phyloP scores from a whole-genome alignment of 1,140 invertebrate genomes.

The Drosophila ironensis region DNA sequence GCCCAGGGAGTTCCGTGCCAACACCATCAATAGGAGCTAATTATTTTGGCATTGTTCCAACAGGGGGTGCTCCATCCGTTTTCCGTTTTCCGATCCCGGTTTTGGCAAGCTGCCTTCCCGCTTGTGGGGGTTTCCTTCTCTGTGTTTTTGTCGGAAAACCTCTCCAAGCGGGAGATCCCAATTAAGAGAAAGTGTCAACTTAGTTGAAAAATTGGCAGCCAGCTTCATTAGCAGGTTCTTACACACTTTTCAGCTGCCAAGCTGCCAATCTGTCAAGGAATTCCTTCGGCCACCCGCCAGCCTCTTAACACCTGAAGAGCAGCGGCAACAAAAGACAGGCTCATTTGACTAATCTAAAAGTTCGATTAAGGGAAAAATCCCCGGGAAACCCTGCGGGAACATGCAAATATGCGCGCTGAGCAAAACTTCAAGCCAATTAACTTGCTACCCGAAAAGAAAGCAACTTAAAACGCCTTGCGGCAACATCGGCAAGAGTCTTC shows the following conservation, averaged over 20 bases:
- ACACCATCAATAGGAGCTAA: constrained; percentile 64
- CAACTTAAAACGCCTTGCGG: constrained; percentile 72
- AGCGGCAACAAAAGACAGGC: constrained; percentile 21
- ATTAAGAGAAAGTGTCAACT: constrained; percentile 49
- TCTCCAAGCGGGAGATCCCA: constrained; percentile 34
- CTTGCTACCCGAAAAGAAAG: constrained; percentile 63
- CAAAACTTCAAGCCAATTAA: constrained; percentile 75
- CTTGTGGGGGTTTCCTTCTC: constrained; percentile 18
- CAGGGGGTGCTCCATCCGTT: constrained; percentile 15
- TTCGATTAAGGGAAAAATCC: constrained; percentile 13
- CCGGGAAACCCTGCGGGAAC: constrained; percentile 2
- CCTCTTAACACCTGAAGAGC: constrained; percentile 40
- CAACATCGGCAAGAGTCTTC: constrained; percentile 12
- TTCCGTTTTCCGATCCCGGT: constrained; percentile 2
- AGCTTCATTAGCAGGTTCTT: constrained; percentile 20
- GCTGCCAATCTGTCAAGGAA: constrained; percentile 36
- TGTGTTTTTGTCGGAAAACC: constrained; percentile 28
- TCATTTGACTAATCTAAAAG: constrained; percentile 42
- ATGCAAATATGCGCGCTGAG: constrained; percentile 62
- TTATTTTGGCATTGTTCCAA: constrained; percentile 67
- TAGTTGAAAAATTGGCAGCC: constrained; percentile 22
- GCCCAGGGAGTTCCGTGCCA: constrained; percentile 46
- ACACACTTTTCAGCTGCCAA: constrained; percentile 11
- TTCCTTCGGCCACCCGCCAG: constrained; percentile 51
- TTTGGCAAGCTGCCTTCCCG: constrained; percentile 50